Conservation (phyloP, 2,888 invertebrate species). For the Halictus quadricinctus region DNA sequence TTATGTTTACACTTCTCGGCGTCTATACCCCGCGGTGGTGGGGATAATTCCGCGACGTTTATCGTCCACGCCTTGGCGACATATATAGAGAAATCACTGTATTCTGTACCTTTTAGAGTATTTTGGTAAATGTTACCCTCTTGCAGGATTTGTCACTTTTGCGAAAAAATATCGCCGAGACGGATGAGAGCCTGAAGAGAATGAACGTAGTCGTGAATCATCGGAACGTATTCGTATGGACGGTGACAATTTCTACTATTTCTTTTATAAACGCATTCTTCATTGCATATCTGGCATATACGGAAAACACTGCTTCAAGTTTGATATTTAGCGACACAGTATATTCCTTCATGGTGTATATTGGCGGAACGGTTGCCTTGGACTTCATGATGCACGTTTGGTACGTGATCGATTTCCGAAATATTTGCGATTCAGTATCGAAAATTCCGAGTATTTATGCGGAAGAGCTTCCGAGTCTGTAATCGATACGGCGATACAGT, state of each 20-base stretch:
- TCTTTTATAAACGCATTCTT: background rate
- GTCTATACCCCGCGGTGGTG: too few relatives aligned
- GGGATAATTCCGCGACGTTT: too few relatives aligned
- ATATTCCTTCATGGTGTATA: background rate
- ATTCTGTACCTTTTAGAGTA: background rate
- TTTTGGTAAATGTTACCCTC: background rate
- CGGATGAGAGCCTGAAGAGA: slow-evolving; percentile 45
- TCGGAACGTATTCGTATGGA: slow-evolving; percentile 4
- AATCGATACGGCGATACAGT: too few relatives aligned
- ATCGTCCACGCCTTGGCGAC: too few relatives aligned
- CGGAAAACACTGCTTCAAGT: rapidly evolving
- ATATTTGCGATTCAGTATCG: too few relatives aligned
- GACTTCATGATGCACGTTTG: slow-evolving; percentile 36
- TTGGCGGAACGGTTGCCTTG: background rate
- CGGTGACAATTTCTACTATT: background rate
- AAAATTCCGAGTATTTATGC: too few relatives aligned
- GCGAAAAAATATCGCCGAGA: background rate
- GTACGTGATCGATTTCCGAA: slow-evolving; percentile 26
- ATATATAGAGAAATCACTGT: background rate
- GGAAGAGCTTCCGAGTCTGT: too few relatives aligned
- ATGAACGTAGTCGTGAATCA: slow-evolving; percentile 40
- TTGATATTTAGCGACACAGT: rapidly evolving
- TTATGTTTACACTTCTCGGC: too few relatives aligned
- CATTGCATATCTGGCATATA: rapidly evolving
- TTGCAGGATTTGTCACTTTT: background rate